These are phyloP conservation scores for Mastomys natalensis DNA, from an alignment of 2,113 vertebrate genomes.

Conservation along the genomic window DNA sequence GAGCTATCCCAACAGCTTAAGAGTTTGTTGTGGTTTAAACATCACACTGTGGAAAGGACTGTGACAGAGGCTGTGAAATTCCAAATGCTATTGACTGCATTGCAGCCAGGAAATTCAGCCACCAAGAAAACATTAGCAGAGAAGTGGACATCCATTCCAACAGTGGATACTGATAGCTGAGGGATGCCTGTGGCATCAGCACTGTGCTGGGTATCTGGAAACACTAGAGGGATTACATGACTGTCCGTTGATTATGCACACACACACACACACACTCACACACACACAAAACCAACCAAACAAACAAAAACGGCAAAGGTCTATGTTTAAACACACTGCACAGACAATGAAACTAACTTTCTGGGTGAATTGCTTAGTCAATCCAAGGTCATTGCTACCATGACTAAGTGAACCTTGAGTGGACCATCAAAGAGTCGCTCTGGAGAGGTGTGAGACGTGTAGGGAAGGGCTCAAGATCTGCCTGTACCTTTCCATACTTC, in stretches of 20 bases:
- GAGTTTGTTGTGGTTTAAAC: background rate
- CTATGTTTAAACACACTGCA: background rate
- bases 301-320: background rate
- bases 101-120: background rate
- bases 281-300: too few relatives aligned
- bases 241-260: background rate
- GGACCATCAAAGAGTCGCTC: background rate
- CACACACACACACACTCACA: too few relatives aligned
- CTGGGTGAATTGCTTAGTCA: background rate
- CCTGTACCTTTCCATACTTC: background rate
- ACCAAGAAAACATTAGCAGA: constrained; percentile 27
- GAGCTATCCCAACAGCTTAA: background rate
- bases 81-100: background rate
- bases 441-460: background rate
- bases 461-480: background rate
- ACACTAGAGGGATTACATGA: background rate
- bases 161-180: background rate
- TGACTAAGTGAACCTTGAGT: background rate
- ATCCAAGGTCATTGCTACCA: background rate
- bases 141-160: background rate
- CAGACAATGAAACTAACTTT: background rate
- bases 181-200: background rate
- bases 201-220: background rate
- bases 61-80: background rate
- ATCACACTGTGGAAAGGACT: background rate